Base-by-base conservation (phyloP, 1,140 invertebrate species). In the Plodia interpunctella region DNA sequence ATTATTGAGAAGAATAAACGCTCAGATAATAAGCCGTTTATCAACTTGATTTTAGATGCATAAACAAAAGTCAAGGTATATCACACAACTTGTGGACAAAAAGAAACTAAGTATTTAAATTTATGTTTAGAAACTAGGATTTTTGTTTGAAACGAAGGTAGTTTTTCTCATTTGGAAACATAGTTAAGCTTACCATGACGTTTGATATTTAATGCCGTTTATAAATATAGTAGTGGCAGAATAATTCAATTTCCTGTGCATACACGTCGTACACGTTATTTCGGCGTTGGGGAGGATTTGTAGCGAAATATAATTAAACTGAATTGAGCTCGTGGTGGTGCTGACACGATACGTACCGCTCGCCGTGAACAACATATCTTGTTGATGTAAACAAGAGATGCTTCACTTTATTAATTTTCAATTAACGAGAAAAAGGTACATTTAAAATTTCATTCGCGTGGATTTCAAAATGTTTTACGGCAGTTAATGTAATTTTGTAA, bases 291-390 rank as follows among this genome's bases (percentile, higher is more conserved):
- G 10, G 32, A 15, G 38, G 38, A 44, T 44, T 44, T 10, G n/a
- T 44, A 44, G 38, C 13, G 38, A 44, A 44, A 44, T 44, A 15
- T 44, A 44, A 44, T 44, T 44, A 44, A 44, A 44, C 10, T 44
- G 15, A 44, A 44, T 44, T 44, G 15, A 44, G 38, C 38, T n/a
- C n/a, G n/a, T n/a, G n/a, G n/a, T n/a, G 38, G 1, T 44, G 38
- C 38, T 44, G 38, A 44, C 38, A 17, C 13, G 38, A 3, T n/a
- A n/a, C 38, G 15, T 1, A 9, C 38, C 8, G 38, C 13, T 5
- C 3, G 13, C 38, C 38, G n/a, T 44, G 38, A 44, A 13, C 2
- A 17, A 10, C 38, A 17, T 44, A 44, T 44, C 38, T 44, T 44
- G 38, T 38, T 38, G 2, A 38, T 32, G 30, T 17, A 15, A 13